phyloP scores from a whole-genome alignment of 2,888 invertebrate species.

The Chalcis sispes region DNA sequence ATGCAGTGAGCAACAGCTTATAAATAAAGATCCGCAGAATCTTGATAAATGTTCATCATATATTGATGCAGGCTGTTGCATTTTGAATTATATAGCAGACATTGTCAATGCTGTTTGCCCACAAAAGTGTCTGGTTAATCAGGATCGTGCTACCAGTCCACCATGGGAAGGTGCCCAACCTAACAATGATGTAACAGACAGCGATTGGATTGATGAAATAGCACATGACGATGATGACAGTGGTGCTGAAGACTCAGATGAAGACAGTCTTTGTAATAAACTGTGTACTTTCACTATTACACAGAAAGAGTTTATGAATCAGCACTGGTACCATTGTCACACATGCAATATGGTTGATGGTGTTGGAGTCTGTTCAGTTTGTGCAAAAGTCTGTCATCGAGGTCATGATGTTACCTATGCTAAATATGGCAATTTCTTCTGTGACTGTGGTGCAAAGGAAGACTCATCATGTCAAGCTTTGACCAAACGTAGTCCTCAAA shows the following conservation, averaged over 20 bases:
- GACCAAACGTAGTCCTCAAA: conserved; percentile 80
- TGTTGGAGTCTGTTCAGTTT: conserved; percentile 98
- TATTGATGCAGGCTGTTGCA: conserved; percentile 87
- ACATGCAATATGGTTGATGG: conserved; percentile 99
- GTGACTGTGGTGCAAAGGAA: conserved; percentile 98
- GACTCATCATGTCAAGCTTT: conserved; percentile 85
- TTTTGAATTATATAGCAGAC: conserved; percentile 91
- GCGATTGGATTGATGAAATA: conserved; percentile 91
- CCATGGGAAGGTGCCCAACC: conserved; percentile 86
- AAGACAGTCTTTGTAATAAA: conserved; percentile 92
- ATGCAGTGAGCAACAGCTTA: conserved; percentile 78
- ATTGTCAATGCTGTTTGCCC: conserved; percentile 80
- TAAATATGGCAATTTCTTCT: conserved; percentile 99
- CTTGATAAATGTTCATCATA: conserved; percentile 78
- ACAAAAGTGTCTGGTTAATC: conserved; percentile 61
- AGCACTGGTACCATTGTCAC: conserved; percentile 99
- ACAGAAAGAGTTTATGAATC: conserved; percentile 98
- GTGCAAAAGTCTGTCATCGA: conserved; percentile 97
- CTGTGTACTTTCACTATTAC: conserved; percentile 98
- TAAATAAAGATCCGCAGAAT: conserved; percentile 76
- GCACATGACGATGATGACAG: conserved; percentile 93
- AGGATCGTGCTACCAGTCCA: conserved; percentile 80
- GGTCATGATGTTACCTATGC: conserved; percentile 98
- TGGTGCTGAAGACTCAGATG: conserved; percentile 94
- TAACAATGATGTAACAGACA: conserved; percentile 78